Evolutionary conservation across 2,797 vertebrate species (phyloP).

Genomic region (Gastrophryne carolinensis): DNA sequence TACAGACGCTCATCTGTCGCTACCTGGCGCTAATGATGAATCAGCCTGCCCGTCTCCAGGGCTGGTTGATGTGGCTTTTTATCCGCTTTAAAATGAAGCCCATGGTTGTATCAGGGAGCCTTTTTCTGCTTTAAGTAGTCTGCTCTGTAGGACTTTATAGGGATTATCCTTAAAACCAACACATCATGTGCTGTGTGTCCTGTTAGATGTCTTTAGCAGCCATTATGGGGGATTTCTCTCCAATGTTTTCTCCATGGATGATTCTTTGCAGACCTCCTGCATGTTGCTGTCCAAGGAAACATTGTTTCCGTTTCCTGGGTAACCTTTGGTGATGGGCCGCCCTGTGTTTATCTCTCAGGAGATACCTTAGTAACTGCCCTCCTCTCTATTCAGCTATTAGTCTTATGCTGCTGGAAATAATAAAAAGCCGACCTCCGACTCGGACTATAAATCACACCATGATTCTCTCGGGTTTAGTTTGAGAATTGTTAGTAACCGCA

Average conservation of each 20-base stretch:
- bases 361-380: conserved; percentile 1
- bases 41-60: no score
- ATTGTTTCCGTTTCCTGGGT: conserved; percentile 17
- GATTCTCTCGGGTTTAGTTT: not conserved
- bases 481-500: not conserved
- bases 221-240: not conserved
- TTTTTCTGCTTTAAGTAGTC: no score
- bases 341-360: conserved; percentile 2
- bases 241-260: not conserved
- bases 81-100: no score
- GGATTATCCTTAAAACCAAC: no score
- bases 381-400: conserved; percentile 12
- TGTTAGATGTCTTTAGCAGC: not conserved
- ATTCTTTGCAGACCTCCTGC: not conserved
- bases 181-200: not conserved
- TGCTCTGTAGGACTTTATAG: no score
- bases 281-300: conserved; percentile 22
- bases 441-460: not conserved
- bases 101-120: no score
- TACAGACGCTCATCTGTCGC: no score
- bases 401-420: conserved; percentile 19
- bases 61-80: no score
- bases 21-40: no score
- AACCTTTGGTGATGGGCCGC: not conserved
- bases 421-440: not conserved